Percentiles rank a stretch among this genome's conserved stretches.
phyloP scores from a whole-genome alignment of 1,140 invertebrate species.

The Phthorimaea operculella region DNA sequence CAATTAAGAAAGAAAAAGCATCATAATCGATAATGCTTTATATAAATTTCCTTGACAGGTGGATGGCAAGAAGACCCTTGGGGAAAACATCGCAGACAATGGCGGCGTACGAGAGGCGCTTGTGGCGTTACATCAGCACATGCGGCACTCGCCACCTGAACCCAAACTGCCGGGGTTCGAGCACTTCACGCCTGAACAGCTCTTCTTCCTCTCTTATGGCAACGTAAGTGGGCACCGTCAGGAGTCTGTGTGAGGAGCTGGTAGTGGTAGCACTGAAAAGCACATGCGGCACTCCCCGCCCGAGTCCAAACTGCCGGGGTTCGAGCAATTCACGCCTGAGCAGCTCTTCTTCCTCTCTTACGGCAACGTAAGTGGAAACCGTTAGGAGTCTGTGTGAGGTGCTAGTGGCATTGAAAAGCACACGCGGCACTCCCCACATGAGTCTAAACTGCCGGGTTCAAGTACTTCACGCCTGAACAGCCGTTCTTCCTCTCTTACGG shows the following conservation, averaged over 20 bases:
- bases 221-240: constrained; percentile 76
- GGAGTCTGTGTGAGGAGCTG: too few species aligned
- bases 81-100: constrained; percentile 94
- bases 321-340: constrained; percentile 78
- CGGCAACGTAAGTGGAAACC: constrained; percentile 81
- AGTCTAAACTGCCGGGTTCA: constrained; percentile 78
- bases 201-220: constrained; percentile 91
- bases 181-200: constrained; percentile 79
- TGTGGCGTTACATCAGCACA: constrained; percentile 76
- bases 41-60: constrained; percentile 62
- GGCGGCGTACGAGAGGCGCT: constrained; percentile 86
- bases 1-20: too few species aligned
- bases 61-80: constrained; percentile 83
- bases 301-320: constrained; percentile 78
- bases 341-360: constrained; percentile 93
- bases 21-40: too few species aligned
- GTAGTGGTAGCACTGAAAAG: too few species aligned
- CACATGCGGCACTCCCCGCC: constrained; percentile 70
- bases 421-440: constrained; percentile 69
- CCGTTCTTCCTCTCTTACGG: constrained; percentile 91
- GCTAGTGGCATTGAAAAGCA: too few species aligned
- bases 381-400: too few species aligned
- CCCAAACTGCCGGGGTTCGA: constrained; percentile 80
- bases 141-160: constrained; percentile 70
- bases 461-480: constrained; percentile 80